Percentiles rank a stretch among this genome's conserved stretches.
phyloP scores from a whole-genome alignment of 1,140 invertebrate species.

The Drosophila navojoa region DNA sequence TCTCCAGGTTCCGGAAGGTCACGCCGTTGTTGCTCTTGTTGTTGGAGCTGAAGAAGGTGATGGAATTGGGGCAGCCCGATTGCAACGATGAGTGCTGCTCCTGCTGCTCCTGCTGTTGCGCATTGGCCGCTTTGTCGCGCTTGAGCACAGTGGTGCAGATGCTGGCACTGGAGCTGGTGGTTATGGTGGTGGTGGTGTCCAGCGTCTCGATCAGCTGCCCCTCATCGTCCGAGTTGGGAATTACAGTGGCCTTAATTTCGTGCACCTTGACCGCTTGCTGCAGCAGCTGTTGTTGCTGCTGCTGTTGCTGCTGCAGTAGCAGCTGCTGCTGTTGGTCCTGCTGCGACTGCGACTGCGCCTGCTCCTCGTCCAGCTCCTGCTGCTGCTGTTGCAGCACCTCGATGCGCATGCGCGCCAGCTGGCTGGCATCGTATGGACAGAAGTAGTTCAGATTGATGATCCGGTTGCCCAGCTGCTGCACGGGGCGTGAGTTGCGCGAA shows the following conservation, averaged over 20 bases:
- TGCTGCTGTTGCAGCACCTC: conserved; percentile 49
- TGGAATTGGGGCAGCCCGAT: conserved; percentile 26
- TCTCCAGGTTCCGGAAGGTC: background rate
- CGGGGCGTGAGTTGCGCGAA: conserved; percentile 84
- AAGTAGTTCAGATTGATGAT: conserved; percentile 74
- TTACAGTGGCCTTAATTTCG: background rate
- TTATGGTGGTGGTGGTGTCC: conserved; percentile 63
- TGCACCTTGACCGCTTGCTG: background rate
- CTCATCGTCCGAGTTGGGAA: conserved; percentile 46
- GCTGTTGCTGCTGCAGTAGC: background rate
- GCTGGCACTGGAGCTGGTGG: conserved; percentile 51
- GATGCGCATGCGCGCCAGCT: conserved; percentile 43
- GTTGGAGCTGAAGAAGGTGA: conserved; percentile 29
- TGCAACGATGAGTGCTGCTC: conserved; percentile 7
- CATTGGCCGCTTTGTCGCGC: conserved; percentile 1
- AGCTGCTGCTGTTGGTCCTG: conserved; percentile 14
- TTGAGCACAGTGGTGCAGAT: conserved; percentile 61
- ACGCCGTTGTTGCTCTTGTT: conserved; percentile 10
- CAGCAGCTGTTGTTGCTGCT: conserved; percentile 2
- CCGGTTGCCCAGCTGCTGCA: conserved; percentile 83
- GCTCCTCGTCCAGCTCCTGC: conserved; percentile 14
- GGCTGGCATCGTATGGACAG: conserved; percentile 58
- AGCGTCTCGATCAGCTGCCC: conserved; percentile 60
- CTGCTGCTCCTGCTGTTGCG: background rate
- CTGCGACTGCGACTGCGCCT: background rate